Evolutionary conservation across 2,113 vertebrate species (phyloP), one percentile per base, ranked within the genome.

Genomic region (Dendropsophus ebraccatus): DNA sequence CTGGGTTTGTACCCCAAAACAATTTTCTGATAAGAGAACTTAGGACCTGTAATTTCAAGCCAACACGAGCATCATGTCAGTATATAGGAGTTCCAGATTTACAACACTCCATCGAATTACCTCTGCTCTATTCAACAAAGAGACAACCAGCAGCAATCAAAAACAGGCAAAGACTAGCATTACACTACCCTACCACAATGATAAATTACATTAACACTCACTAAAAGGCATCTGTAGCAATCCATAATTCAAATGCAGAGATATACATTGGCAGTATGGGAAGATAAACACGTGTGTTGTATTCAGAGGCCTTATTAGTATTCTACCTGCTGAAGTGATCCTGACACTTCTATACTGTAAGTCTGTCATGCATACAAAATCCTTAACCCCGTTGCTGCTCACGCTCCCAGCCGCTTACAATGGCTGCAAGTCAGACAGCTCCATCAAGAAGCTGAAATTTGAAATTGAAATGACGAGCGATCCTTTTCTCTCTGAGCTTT

Each of bases 341-440:
- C 85, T 87, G 85, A 87, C 85, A 87, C 85, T 87, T 81, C 73
- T 72, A 87, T 81, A 81, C 85, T 87, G 77, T 87, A 87, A 87
- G 78, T 19, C 85, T 87, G 85, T 72, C 85, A 87, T 87, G 85
- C 77, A 87, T 87, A 87, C 85, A 70, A 87, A 87, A 87, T 87
- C 77, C 78, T 87, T 81, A 86, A 87, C 85, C 85, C 85, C 52
- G 23, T 70, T 58, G 50, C 77, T 87, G 67, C 52, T 87, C 37
- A 28, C 28, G 41, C 77, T 73, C 52, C 73, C n/a, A 45, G 77
- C 67, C 17, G 37, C 85, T 87, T 81, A 73, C 77, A 81, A 87
- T 87, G 67, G 78, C 85, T 87, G 78, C 17, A 72, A 87, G 85
- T 81, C 77, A 87, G 85, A 87, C 85, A 87, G 85, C 77, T 87